Evolutionary conservation across 2,113 vertebrate species (phyloP).

Genomic region (Carassius gibelio): DNA sequence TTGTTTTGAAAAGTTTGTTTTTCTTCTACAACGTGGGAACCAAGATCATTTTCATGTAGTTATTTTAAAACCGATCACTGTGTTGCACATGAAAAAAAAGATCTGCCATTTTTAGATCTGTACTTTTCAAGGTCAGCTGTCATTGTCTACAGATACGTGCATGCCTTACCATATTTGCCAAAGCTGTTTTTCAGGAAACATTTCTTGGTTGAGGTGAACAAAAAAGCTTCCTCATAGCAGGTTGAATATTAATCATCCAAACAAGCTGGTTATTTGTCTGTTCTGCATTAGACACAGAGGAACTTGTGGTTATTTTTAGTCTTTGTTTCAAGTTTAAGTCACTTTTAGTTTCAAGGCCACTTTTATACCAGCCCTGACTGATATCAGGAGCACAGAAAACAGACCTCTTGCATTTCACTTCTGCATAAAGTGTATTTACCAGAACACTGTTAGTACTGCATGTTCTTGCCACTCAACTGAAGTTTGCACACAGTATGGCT

Average conservation of each 20-base stretch:
- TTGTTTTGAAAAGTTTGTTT: background rate
- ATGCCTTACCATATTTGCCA: background rate
- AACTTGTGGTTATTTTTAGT: slow-evolving; percentile 29
- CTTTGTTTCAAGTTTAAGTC: slow-evolving; percentile 17
- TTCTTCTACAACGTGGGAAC: background rate
- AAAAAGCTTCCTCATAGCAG: slow-evolving; percentile 22
- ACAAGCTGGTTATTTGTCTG: background rate
- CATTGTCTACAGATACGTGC: background rate
- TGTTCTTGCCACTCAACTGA: background rate
- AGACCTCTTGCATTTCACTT: slow-evolving; percentile 26
- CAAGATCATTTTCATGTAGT: background rate
- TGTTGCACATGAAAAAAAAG: too few species aligned
- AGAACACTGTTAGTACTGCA: background rate
- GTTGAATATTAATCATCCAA: background rate
- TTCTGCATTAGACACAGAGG: background rate
- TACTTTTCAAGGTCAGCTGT: background rate
- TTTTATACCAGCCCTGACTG: background rate
- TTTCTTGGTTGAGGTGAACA: background rate
- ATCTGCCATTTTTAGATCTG: background rate
- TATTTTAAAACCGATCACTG: background rate
- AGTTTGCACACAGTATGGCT: background rate
- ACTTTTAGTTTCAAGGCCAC: slow-evolving; percentile 23
- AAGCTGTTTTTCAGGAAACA: slow-evolving; percentile 15
- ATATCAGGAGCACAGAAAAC: background rate
- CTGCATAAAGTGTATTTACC: background rate